These are phyloP conservation scores for Protosalanx chinensis DNA, from an alignment of 2,797 vertebrate genomes.

Conservation along the genomic window DNA sequence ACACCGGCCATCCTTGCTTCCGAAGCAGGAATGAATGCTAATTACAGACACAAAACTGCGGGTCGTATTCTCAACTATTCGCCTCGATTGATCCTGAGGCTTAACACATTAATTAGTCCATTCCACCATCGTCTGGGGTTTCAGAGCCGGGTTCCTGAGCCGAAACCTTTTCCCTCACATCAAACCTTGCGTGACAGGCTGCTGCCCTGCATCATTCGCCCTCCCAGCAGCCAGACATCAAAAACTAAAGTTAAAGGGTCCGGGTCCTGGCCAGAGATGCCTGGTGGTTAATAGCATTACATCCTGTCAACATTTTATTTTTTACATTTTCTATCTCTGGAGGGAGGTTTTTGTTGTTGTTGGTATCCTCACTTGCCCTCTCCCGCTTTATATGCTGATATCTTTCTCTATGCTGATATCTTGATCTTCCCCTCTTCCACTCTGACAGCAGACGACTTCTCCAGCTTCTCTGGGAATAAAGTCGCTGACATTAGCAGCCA, in stretches of 20 bases:
- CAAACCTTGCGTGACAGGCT: not conserved
- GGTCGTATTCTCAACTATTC: not conserved
- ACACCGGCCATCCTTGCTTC: not conserved
- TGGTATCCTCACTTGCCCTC: not conserved
- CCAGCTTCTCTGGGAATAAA: too few relatives aligned
- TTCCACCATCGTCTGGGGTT: not conserved
- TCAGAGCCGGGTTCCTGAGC: not conserved
- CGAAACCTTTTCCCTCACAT: not conserved
- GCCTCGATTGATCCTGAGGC: not conserved
- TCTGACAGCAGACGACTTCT: too few relatives aligned
- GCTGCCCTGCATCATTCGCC: not conserved
- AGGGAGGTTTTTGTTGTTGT: not conserved
- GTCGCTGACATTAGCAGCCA: too few relatives aligned
- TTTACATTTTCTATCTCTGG: not conserved
- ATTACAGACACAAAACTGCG: not conserved
- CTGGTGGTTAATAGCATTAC: constrained; percentile 43
- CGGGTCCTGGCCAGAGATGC: constrained; percentile 18
- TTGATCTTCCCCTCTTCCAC: too few relatives aligned
- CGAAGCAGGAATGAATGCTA: not conserved
- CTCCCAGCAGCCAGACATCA: not conserved
- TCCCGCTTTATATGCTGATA: not conserved
- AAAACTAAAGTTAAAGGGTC: not conserved
- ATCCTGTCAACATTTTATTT: constrained; percentile 20
- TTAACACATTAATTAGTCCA: not conserved
- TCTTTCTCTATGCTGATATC: not conserved